Conservation (phyloP, 2,797 vertebrate genomes). For the Sebastes diaconus region DNA sequence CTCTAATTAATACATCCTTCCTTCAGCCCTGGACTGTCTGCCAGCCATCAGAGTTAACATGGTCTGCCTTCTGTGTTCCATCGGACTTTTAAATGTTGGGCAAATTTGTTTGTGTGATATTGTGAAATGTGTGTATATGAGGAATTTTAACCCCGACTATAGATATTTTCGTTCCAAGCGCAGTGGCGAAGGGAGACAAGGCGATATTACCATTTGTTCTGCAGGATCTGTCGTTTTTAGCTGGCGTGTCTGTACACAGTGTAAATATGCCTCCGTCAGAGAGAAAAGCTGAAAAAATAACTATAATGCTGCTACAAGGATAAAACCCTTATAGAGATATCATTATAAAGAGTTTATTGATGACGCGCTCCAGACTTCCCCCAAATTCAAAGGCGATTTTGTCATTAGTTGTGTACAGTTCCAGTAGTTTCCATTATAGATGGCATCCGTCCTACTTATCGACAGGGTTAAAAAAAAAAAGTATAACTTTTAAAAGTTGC, state of each 20-base stretch:
- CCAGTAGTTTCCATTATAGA: not conserved
- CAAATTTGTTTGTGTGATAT: conserved; percentile 26
- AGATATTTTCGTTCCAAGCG: not conserved
- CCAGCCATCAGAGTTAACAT: conserved; percentile 7
- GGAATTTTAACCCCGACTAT: conserved; percentile 33
- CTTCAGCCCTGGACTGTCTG: conserved; percentile 23
- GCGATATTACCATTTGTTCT: not conserved
- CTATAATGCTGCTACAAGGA: conserved; percentile 39
- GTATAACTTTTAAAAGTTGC: not conserved
- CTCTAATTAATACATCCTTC: conserved; percentile 11
- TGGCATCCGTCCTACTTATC: conserved; percentile 35
- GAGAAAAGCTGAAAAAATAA: not conserved
- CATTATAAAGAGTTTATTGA: not conserved
- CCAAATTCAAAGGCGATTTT: not conserved
- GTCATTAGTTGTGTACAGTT: not conserved
- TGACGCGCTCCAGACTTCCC: not conserved
- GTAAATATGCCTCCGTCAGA: conserved; percentile 56
- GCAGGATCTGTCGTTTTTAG: conserved; percentile 9
- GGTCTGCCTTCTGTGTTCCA: conserved; percentile 40
- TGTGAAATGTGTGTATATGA: conserved; percentile 73
- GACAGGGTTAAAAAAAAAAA: conserved; percentile 10
- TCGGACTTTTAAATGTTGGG: conserved; percentile 14
- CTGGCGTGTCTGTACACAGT: conserved; percentile 24
- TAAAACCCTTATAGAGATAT: not conserved
- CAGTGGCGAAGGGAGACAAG: conserved; percentile 24